Conservation (phyloP, 2,888 invertebrate genomes). For the Orchesellides sinensis region DNA sequence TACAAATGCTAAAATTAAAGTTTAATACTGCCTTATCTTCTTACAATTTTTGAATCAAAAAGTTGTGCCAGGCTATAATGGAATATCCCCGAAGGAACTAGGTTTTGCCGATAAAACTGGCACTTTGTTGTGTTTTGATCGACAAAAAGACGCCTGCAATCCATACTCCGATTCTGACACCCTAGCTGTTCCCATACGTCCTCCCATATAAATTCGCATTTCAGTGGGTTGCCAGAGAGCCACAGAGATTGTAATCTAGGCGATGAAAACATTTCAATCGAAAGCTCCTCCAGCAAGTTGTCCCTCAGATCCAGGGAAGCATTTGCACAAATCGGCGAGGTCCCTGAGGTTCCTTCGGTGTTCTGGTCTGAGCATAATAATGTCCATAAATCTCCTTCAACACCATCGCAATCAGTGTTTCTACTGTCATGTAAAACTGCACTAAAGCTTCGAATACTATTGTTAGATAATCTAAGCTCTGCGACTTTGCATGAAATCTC, state of each 20-base stretch:
- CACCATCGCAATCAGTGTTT: not conserved
- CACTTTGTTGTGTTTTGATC: conserved; percentile 30
- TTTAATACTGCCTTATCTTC: not conserved
- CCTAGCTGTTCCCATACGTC: conserved; percentile 26
- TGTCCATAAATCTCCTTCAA: not conserved
- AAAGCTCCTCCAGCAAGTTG: conserved; percentile 31
- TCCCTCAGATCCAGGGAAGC: conserved; percentile 4
- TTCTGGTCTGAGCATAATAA: too few relatives aligned
- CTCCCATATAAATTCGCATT: conserved; percentile 61
- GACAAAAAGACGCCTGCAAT: conserved; percentile 10
- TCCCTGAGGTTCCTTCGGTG: not conserved
- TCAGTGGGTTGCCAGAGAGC: conserved; percentile 35
- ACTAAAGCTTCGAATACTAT: conserved; percentile 11
- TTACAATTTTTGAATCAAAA: conserved; percentile 54
- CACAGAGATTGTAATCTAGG: not conserved
- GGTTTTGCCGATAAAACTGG: conserved; percentile 34
- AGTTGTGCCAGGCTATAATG: conserved; percentile 35
- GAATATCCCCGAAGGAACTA: conserved; percentile 23
- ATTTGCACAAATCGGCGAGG: not conserved
- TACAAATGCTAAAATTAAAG: not conserved
- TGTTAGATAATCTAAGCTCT: not conserved
- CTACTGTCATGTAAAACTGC: not conserved
- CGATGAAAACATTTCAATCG: conserved; percentile 21
- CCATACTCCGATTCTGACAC: not conserved
- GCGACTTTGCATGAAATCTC: conserved; percentile 20